These are phyloP conservation scores for Rynchops niger DNA, from an alignment of 2,113 vertebrate genomes.

Conservation along the genomic window DNA sequence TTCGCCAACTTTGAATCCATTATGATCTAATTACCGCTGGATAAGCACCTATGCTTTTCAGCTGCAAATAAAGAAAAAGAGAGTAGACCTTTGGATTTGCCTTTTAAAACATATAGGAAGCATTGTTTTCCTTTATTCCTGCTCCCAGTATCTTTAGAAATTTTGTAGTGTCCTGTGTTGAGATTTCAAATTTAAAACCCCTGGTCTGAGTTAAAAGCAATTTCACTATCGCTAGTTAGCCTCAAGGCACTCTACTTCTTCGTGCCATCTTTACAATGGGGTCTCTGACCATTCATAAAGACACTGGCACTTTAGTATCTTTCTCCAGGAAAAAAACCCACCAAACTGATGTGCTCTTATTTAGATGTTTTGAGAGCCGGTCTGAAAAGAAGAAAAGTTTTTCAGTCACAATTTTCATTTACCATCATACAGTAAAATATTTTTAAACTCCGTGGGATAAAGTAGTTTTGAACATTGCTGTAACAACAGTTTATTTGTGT, in stretches of 20 bases:
- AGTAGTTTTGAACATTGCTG: neutral
- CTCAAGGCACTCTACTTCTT: neutral
- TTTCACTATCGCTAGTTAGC: neutral
- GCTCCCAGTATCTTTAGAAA: neutral
- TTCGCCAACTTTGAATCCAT: neutral
- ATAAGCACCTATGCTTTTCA: neutral
- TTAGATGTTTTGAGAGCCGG: neutral
- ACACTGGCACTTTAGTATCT: neutral
- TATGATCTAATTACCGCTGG: neutral
- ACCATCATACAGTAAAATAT: neutral
- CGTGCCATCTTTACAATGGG: neutral
- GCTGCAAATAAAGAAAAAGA: neutral
- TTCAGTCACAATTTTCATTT: neutral
- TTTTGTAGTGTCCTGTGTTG: neutral
- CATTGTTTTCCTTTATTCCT: neutral
- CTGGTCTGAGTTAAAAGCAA: neutral
- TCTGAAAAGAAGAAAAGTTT: neutral
- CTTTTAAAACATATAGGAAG: neutral
- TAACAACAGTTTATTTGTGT: neutral
- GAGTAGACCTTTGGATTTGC: neutral
- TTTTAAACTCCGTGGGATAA: neutral
- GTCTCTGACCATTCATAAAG: neutral
- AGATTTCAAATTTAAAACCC: neutral
- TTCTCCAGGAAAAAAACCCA: neutral
- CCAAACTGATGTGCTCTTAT: neutral